Percentiles rank a stretch among this genome's conserved stretches.
phyloP scores from a whole-genome alignment of 1,140 invertebrate species.

The Drosophila nebulosa region DNA sequence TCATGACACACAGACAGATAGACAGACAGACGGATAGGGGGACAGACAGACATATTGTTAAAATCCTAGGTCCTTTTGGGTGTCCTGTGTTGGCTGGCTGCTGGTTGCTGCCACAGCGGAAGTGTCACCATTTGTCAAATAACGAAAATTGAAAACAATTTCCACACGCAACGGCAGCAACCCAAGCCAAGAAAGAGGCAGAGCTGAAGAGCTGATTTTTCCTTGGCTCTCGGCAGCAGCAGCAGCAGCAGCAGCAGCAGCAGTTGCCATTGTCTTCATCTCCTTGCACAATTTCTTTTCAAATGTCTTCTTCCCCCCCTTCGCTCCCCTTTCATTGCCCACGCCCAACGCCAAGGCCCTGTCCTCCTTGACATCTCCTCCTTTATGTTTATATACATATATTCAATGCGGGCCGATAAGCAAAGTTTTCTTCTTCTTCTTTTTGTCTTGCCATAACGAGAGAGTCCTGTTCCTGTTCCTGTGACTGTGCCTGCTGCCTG shows the following conservation, averaged over 20 bases:
- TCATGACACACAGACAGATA: conserved; percentile 50
- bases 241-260: too few species aligned
- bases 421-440: conserved; percentile 43
- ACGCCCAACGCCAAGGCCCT: too few species aligned
- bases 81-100: conserved; percentile 40
- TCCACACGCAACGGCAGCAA: conserved; percentile 48
- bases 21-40: neutral
- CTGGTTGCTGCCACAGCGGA: conserved; percentile 57
- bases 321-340: neutral
- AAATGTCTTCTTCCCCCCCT: neutral
- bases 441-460: conserved; percentile 30
- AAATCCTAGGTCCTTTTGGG: conserved; percentile 36
- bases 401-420: conserved; percentile 48
- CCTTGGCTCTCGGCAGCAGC: conserved; percentile 9
- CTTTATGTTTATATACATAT: conserved; percentile 39
- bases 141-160: conserved; percentile 81
- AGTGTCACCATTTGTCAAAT: conserved; percentile 81
- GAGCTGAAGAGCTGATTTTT: conserved; percentile 37
- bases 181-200: neutral
- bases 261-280: conserved; percentile 50
- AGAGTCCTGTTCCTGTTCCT: neutral
- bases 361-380: conserved; percentile 2
- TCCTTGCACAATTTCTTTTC: conserved; percentile 53
- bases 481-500: neutral
- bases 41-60: conserved; percentile 62